Percentiles rank a stretch among this genome's conserved stretches.
Conservation (phyloP, 2,113 vertebrate genomes). For the Apodemus speciosus region DNA sequence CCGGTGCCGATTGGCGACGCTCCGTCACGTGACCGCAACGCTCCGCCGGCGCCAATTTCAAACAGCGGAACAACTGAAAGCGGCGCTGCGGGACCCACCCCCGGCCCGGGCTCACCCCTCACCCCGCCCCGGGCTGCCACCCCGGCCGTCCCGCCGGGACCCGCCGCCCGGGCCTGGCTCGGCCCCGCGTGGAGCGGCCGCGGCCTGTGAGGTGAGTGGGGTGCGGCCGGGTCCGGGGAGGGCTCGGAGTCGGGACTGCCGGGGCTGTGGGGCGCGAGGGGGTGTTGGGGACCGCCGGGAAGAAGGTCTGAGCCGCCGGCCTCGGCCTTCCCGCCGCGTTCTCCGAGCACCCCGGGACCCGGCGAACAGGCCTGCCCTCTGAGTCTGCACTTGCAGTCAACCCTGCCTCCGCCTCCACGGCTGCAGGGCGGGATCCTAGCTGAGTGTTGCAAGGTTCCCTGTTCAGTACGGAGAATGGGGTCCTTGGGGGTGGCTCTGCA, state of each 20-base stretch:
- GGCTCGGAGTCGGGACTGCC: background rate
- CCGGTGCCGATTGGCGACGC: constrained; percentile 73
- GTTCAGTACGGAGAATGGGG: background rate
- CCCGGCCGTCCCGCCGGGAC: constrained; percentile 41
- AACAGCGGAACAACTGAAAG: constrained; percentile 84
- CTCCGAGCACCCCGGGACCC: background rate
- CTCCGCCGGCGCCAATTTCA: constrained; percentile 95
- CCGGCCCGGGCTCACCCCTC: constrained; percentile 17
- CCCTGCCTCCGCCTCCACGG: background rate
- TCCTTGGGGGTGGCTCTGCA: background rate
- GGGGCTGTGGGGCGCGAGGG: background rate
- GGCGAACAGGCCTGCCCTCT: background rate
- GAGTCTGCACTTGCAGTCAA: background rate
- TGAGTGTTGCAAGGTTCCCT: background rate
- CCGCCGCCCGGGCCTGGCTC: background rate
- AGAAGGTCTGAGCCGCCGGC: background rate
- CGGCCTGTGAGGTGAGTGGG: background rate
- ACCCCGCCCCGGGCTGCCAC: background rate
- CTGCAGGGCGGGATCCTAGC: background rate
- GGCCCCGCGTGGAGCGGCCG: background rate
- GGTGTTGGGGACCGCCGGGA: background rate
- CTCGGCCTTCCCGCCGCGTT: background rate
- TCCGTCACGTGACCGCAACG: constrained; percentile 79
- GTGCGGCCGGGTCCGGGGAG: background rate
- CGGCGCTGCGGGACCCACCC: constrained; percentile 41